phyloP scores from a whole-genome alignment of 1,140 invertebrate genomes.

The Theocolax elegans region DNA sequence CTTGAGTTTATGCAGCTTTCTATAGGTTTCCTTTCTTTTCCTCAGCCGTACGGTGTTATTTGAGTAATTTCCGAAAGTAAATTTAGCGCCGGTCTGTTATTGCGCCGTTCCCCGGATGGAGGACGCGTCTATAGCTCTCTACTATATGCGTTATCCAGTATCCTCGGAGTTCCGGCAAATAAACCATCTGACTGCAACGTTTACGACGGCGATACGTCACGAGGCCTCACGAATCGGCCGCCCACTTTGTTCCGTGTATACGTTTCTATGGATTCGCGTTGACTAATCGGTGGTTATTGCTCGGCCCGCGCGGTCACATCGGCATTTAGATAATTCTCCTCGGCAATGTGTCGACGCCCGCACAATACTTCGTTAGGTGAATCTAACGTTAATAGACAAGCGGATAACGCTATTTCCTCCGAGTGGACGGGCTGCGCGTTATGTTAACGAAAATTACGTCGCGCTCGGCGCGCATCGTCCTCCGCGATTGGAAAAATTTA shows the following conservation, averaged over 20 bases:
- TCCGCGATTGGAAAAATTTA: constrained; percentile 23
- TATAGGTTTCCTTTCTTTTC: not conserved
- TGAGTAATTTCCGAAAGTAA: constrained; percentile 18
- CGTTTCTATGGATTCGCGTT: constrained; percentile 15
- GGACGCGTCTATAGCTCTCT: too few species aligned
- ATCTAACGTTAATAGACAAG: constrained; percentile 37
- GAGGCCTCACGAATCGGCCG: not conserved
- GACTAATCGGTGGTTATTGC: constrained; percentile 37
- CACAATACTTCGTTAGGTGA: constrained; percentile 43
- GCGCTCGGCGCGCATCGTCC: too few species aligned
- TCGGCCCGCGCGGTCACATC: constrained; percentile 1
- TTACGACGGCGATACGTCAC: constrained; percentile 23
- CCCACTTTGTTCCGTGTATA: constrained; percentile 6
- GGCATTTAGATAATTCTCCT: constrained; percentile 41
- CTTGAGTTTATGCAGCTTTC: too few species aligned
- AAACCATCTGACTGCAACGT: constrained; percentile 25
- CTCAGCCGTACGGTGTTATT: not conserved
- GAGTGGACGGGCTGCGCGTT: not conserved
- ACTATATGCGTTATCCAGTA: too few species aligned
- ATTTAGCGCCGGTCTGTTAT: not conserved
- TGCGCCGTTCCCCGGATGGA: not conserved
- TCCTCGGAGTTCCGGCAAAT: constrained; percentile 28
- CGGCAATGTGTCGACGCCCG: not conserved
- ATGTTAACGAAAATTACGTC: constrained; percentile 21
- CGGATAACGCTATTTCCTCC: constrained; percentile 11